Evolutionary conservation across 2,797 vertebrate genomes (phyloP), one percentile per base, ranked within the genome.

Genomic region (Oceanodroma leucorhoa): DNA sequence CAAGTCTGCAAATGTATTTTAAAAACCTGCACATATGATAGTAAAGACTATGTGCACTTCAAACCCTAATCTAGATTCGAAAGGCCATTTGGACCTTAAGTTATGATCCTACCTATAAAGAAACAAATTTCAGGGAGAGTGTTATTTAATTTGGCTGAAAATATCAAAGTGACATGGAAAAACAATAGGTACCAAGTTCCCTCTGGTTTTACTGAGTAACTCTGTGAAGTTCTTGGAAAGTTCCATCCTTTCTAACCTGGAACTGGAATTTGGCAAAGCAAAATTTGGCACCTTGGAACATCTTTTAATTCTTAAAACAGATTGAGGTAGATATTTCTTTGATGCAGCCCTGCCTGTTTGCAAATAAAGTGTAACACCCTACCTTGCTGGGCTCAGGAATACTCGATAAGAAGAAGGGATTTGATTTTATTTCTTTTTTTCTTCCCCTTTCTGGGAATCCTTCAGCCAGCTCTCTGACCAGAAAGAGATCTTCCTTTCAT

Each of bases 301-400:
- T 21, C 20, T 90, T 95, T 87, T 84, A 90, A 72, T 78, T 89
- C 38, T 90, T 90, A 79, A 90, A 90, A n/a, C 46, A 93, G 46
- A 51, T 50, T 76, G 22, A 82, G 30, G 83, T 58, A 38, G 27
- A 26, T 53, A 61, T 82, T 90, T 90, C 38, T 85, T 81, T 21
- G 27, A 85, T 78, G 18, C 29, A 67, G 8, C 10, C 45, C 17
- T 65, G 32, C 18, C 40, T 87, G 57, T 58, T 90, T 90, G 73
- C 66, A 95, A 93, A 83, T 78, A 46, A 71, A 85, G 2, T 32
- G 3, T 61, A 81, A 14, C 24, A 21, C 5, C 14, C 26, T 67
- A 50, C 24, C 7, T 43, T 72, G 15, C 51, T 75, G 43, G 90
- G 15, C 5, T 71, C n/a, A 36, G 36, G 18, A 76, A 62, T 54